Percentiles rank a stretch among this genome's conserved stretches.
phyloP scores from a whole-genome alignment of 2,113 vertebrate species.

The Kryptolebias marmoratus region DNA sequence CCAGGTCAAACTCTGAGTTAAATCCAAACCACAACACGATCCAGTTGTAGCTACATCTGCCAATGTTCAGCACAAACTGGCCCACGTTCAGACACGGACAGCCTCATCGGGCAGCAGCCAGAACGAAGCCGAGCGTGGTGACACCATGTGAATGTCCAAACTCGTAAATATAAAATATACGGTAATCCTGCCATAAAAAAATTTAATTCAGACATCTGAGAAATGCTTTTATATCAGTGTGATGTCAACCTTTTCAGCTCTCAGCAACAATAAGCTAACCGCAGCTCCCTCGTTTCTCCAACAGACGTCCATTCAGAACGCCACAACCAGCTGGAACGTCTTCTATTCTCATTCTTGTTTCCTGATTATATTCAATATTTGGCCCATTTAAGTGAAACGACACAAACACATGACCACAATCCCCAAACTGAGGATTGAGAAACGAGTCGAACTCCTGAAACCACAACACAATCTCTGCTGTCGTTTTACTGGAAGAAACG shows the following conservation, averaged over 20 bases:
- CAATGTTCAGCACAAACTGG: background rate
- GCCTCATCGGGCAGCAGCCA: background rate
- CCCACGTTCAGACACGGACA: background rate
- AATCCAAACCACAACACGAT: background rate
- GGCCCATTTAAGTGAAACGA: constrained; percentile 21
- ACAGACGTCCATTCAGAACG: background rate
- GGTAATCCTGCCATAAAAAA: background rate
- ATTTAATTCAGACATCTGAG: background rate
- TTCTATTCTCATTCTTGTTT: background rate
- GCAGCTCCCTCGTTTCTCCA: background rate
- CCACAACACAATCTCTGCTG: background rate
- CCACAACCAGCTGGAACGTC: constrained; percentile 9
- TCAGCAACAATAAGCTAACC: background rate
- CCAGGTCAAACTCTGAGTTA: background rate
- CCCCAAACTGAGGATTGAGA: background rate
- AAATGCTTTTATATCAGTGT: background rate
- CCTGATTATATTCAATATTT: constrained; percentile 16
- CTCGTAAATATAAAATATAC: background rate
- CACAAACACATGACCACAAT: constrained; percentile 4
- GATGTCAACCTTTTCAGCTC: background rate
- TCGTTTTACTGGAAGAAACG: background rate
- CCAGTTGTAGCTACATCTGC: background rate
- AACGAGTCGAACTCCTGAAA: background rate
- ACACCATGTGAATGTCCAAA: background rate
- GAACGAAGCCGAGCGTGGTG: background rate